phyloP scores from a whole-genome alignment of 2,797 vertebrate genomes.

The Somateria mollissima region DNA sequence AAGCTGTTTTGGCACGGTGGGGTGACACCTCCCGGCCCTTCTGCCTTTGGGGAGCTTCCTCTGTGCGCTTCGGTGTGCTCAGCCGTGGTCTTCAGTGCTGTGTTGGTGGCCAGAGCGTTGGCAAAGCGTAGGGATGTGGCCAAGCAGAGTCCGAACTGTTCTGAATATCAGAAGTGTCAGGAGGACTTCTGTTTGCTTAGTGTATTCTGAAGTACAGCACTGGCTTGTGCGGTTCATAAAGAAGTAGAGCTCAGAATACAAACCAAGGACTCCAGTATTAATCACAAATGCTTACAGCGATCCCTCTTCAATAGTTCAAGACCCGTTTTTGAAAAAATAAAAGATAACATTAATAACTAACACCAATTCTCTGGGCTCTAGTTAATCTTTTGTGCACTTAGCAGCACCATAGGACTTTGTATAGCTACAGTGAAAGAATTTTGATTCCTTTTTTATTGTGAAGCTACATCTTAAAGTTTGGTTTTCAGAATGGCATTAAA shows the following conservation, averaged over 20 bases:
- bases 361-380: background rate
- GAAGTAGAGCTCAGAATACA: background rate
- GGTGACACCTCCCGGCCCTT: background rate
- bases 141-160: background rate
- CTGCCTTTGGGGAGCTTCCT: background rate
- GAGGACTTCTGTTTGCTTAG: background rate
- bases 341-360: background rate
- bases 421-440: background rate
- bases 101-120: background rate
- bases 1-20: background rate
- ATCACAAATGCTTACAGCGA: background rate
- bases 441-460: background rate
- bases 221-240: background rate
- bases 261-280: background rate
- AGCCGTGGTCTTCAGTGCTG: background rate
- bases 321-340: background rate
- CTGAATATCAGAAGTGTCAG: background rate
- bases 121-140: background rate
- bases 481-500: background rate
- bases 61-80: background rate
- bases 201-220: background rate
- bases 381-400: background rate
- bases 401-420: background rate
- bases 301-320: background rate
- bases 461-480: background rate